phyloP scores from a whole-genome alignment of 2,888 invertebrate genomes.

The Cephus rjabovi region DNA sequence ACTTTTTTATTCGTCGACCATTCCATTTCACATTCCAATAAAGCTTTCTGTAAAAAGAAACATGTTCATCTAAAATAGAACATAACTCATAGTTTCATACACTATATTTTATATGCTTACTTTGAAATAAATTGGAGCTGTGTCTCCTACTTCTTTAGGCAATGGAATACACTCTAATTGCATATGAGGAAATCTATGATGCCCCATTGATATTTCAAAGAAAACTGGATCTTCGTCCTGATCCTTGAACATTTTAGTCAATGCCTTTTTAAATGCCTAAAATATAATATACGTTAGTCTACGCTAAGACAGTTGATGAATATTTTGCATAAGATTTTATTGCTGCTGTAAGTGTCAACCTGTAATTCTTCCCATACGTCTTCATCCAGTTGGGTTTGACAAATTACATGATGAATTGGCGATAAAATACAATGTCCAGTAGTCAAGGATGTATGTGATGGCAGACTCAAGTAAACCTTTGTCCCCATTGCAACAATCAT shows the following conservation, averaged over 20 bases:
- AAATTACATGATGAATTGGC: slow-evolving; percentile 83
- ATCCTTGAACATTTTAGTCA: slow-evolving; percentile 82
- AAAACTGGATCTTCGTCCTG: slow-evolving; percentile 86
- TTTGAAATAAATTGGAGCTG: slow-evolving; percentile 96
- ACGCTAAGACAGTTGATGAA: slow-evolving; percentile 10
- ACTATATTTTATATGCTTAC: slow-evolving; percentile 52
- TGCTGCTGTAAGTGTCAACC: slow-evolving; percentile 64
- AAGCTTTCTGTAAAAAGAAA: slow-evolving; percentile 76
- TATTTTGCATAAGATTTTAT: neutral
- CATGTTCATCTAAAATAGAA: neutral
- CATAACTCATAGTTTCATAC: neutral
- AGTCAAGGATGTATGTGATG: slow-evolving; percentile 83
- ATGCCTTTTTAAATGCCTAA: slow-evolving; percentile 79
- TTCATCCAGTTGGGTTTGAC: slow-evolving; percentile 90
- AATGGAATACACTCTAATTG: slow-evolving; percentile 90
- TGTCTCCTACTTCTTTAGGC: slow-evolving; percentile 83
- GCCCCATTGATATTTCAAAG: slow-evolving; percentile 86
- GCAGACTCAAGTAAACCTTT: slow-evolving; percentile 87
- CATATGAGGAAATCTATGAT: slow-evolving; percentile 85
- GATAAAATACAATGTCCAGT: slow-evolving; percentile 88
- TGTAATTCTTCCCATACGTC: slow-evolving; percentile 92
- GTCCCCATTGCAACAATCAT: slow-evolving; percentile 84
- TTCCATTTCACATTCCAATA: slow-evolving; percentile 93
- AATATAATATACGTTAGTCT: slow-evolving; percentile 44
- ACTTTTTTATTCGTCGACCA: slow-evolving; percentile 97